These are phyloP conservation scores for Bombylius major DNA, from an alignment of 2,888 invertebrate species.

Conservation along the genomic window DNA sequence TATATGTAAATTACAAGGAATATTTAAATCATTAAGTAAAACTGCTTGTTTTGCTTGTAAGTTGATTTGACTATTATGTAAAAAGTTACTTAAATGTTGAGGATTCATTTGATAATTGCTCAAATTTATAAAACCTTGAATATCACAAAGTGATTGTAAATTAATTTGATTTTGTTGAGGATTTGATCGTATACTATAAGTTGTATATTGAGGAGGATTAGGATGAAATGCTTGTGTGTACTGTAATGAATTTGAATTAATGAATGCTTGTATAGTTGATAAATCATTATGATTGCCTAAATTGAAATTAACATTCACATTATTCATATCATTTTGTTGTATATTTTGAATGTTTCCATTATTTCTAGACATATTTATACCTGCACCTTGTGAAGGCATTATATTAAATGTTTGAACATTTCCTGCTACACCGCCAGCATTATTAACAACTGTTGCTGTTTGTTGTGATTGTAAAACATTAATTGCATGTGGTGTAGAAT, in stretches of 20 bases:
- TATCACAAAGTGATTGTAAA: constrained; percentile 6
- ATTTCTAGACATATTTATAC: background rate
- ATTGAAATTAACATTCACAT: constrained; percentile 9
- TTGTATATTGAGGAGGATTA: constrained; percentile 8
- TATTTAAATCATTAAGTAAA: constrained; percentile 1
- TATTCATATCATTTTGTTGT: constrained; percentile 2
- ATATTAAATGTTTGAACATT: constrained; percentile 12
- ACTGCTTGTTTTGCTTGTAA: constrained; percentile 15
- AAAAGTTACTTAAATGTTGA: constrained; percentile 13
- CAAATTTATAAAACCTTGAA: constrained; percentile 14
- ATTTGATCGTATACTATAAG: constrained; percentile 10
- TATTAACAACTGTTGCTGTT: constrained; percentile 9
- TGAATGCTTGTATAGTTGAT: constrained; percentile 7
- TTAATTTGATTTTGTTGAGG: constrained; percentile 3
- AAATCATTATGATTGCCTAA: constrained; percentile 7
- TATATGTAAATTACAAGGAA: background rate
- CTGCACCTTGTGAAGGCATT: constrained; percentile 7
- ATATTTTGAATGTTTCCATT: constrained; percentile 1
- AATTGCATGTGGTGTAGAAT: constrained; percentile 5
- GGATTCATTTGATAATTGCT: constrained; percentile 14
- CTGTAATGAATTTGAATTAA: constrained; percentile 10
- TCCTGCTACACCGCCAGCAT: constrained; percentile 1
- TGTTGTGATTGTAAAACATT: constrained; percentile 10
- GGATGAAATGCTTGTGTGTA: constrained; percentile 9
- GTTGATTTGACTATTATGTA: constrained; percentile 16